phyloP scores from a whole-genome alignment of 2,113 vertebrate species.

The Entelurus aequoreus region DNA sequence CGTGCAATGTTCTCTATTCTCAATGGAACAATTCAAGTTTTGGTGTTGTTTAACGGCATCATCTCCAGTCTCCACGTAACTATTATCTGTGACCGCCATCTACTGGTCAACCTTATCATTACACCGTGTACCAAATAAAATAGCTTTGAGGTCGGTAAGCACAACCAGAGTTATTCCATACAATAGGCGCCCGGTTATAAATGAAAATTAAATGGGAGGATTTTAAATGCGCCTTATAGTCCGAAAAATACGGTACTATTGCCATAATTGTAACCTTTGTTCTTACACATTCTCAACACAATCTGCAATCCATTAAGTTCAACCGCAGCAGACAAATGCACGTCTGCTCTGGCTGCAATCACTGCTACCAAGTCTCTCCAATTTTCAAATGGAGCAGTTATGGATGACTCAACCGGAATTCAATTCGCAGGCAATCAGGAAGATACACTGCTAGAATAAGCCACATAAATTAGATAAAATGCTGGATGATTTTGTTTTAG shows the following conservation, averaged over 20 bases:
- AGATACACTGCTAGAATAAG: neutral
- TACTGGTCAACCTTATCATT: no score
- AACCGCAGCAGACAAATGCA: conserved; percentile 8
- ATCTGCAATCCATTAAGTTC: conserved; percentile 9
- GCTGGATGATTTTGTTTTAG: neutral
- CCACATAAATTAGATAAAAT: neutral
- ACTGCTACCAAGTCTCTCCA: neutral
- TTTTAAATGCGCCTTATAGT: no score
- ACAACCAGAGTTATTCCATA: no score
- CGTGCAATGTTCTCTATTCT: no score
- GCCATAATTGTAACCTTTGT: neutral
- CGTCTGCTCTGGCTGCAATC: conserved; percentile 3
- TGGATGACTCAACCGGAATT: neutral
- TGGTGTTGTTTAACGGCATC: no score
- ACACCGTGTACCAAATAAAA: no score
- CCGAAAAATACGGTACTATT: neutral
- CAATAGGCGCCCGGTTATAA: no score
- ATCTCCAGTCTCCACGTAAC: no score
- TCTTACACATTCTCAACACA: neutral
- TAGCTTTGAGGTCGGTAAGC: no score
- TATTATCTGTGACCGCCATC: no score
- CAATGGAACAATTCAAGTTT: no score
- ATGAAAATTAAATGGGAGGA: no score
- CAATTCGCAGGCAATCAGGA: neutral
- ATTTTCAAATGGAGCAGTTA: neutral